Conservation (phyloP, 2,113 vertebrate species). For the Scartelaos histophorus region DNA sequence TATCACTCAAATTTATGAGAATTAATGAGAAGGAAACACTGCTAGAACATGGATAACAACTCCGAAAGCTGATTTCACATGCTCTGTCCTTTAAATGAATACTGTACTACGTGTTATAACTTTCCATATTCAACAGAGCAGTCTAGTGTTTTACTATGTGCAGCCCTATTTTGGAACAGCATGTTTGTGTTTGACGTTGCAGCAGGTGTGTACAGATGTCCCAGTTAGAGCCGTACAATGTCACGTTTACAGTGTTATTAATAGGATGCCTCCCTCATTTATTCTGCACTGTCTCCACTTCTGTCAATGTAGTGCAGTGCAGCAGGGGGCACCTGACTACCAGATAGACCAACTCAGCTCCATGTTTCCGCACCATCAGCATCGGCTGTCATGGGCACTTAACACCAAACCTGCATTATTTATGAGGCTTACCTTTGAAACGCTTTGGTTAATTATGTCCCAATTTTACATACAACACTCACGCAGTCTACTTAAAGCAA, state of each 20-base stretch:
- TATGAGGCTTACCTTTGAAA: slow-evolving; percentile 76
- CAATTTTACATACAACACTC: slow-evolving; percentile 64
- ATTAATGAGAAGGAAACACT: too few species aligned
- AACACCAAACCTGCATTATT: slow-evolving; percentile 78
- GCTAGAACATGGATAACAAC: too few species aligned
- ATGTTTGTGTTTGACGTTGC: slow-evolving; percentile 24
- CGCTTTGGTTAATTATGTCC: slow-evolving; percentile 73
- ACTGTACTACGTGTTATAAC: too few species aligned
- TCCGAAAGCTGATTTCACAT: background rate
- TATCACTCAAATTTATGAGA: too few species aligned
- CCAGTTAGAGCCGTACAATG: slow-evolving; percentile 22
- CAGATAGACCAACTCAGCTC: slow-evolving; percentile 72
- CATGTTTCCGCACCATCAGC: slow-evolving; percentile 73
- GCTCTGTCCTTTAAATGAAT: background rate
- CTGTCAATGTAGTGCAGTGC: slow-evolving; percentile 74
- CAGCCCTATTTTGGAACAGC: background rate
- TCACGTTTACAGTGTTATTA: slow-evolving; percentile 56
- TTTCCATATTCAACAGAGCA: background rate
- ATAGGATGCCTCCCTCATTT: slow-evolving; percentile 62
- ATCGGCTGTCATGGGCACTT: slow-evolving; percentile 73
- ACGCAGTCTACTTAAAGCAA: slow-evolving; percentile 31
- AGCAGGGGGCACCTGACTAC: slow-evolving; percentile 72
- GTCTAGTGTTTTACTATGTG: background rate
- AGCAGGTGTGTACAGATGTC: slow-evolving; percentile 39
- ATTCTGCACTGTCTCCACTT: slow-evolving; percentile 60